phyloP scores from a whole-genome alignment of 2,797 vertebrate species.

The Acanthiza pusilla region DNA sequence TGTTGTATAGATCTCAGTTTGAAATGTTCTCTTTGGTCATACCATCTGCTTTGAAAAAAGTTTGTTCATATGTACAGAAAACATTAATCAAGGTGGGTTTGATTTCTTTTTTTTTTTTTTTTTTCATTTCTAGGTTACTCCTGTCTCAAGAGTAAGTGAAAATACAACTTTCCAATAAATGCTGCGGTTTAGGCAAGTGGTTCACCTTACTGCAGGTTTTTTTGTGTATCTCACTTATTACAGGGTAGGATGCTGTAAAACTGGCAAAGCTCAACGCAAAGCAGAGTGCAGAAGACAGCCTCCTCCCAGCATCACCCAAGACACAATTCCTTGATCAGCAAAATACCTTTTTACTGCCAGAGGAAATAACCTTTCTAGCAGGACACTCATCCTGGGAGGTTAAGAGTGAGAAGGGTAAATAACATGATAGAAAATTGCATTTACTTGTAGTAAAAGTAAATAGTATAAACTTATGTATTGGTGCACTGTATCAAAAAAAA shows the following conservation, averaged over 20 bases:
- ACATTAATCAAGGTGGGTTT: not conserved
- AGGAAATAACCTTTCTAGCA: not conserved
- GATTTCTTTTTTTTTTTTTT: not conserved
- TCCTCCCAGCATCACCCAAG: not conserved
- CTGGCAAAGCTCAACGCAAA: not conserved
- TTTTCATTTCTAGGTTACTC: not conserved
- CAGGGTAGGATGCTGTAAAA: not conserved
- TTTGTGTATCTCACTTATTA: not conserved
- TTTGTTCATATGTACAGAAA: not conserved
- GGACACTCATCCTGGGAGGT: not conserved
- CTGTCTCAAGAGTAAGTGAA: not conserved
- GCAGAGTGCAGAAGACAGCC: not conserved
- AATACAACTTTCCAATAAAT: not conserved
- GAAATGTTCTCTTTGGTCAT: not conserved
- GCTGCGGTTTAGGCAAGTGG: not conserved
- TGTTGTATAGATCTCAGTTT: not conserved
- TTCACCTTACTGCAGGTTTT: not conserved
- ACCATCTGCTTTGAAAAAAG: not conserved
- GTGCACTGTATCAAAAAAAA: not conserved
- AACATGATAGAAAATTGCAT: not conserved
- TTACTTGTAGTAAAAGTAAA: not conserved
- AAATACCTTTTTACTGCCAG: not conserved
- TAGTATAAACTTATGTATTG: not conserved
- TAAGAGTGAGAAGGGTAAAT: not conserved
- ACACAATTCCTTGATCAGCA: not conserved